Percentiles rank a stretch among this genome's conserved stretches.
Evolutionary conservation across 92 coral and sea anemone genomes (phyloP).

Genomic region (Heteractis magnifica): DNA sequence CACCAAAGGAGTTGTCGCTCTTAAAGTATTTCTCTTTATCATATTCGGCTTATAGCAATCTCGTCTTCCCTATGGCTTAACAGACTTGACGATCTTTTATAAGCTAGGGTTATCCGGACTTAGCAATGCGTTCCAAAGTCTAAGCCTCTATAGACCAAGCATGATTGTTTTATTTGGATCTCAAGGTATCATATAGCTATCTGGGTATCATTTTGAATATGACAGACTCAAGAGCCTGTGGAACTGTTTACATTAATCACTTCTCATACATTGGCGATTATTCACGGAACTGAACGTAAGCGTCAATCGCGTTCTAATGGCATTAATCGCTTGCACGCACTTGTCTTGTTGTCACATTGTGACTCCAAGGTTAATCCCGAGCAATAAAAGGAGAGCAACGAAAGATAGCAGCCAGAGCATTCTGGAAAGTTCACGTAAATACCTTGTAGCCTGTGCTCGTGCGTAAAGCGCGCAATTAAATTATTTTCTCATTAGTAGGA

Average conservation of each 20-base stretch:
- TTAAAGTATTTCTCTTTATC: slow-evolving; percentile 22
- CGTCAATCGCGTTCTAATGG: too few species aligned
- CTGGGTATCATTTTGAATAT: background rate
- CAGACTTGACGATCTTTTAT: background rate
- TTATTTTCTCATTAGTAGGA: background rate
- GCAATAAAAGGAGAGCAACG: background rate
- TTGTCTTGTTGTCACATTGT: background rate
- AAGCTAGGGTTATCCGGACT: background rate
- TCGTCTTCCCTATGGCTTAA: background rate
- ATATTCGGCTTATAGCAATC: background rate
- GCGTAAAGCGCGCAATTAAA: background rate
- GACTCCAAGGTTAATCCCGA: background rate
- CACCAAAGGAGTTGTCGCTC: slow-evolving; percentile 23
- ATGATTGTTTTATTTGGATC: background rate
- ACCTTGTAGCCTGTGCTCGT: background rate
- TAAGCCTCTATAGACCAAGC: background rate
- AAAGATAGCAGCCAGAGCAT: background rate
- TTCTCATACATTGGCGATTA: background rate
- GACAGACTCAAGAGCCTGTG: slow-evolving; percentile 1
- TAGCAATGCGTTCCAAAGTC: background rate
- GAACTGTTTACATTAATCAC: background rate
- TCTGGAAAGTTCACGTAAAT: background rate
- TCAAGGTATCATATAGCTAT: background rate
- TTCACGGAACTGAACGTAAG: too few species aligned
- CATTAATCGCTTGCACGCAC: background rate